These are phyloP conservation scores for Scatophagus argus DNA, from an alignment of 2,113 vertebrate species.

Conservation along the genomic window DNA sequence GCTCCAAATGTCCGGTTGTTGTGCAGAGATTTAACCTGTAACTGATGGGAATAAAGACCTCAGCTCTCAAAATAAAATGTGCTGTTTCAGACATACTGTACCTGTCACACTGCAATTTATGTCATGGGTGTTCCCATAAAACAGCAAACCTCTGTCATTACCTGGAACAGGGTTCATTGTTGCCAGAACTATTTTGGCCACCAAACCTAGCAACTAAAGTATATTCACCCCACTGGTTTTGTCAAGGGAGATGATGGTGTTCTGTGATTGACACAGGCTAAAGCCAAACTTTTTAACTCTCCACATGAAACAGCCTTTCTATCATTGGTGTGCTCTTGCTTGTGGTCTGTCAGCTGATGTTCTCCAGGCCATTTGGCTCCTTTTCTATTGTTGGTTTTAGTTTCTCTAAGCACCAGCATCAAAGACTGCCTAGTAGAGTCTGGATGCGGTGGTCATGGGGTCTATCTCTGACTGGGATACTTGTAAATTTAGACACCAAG, in stretches of 20 bases:
- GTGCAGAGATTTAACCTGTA: slow-evolving; percentile 19
- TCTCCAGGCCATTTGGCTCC: slow-evolving; percentile 56
- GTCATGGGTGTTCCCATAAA: slow-evolving; percentile 60
- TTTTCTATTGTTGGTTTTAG: slow-evolving; percentile 44
- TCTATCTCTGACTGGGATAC: slow-evolving; percentile 16
- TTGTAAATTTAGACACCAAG: not conserved
- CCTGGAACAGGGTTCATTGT: slow-evolving; percentile 68
- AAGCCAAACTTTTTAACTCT: slow-evolving; percentile 50
- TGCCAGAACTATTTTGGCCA: slow-evolving; percentile 70
- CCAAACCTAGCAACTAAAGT: slow-evolving; percentile 68
- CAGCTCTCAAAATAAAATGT: slow-evolving; percentile 36
- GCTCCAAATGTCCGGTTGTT: slow-evolving; percentile 12
- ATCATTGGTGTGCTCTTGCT: slow-evolving; percentile 24
- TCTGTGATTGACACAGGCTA: slow-evolving; percentile 57
- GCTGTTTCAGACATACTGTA: slow-evolving; percentile 44
- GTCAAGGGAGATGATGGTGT: slow-evolving; percentile 40
- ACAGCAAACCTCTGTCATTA: slow-evolving; percentile 75
- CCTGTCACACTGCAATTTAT: slow-evolving; percentile 69
- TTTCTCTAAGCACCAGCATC: slow-evolving; percentile 3
- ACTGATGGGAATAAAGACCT: slow-evolving; percentile 39
- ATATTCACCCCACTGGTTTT: slow-evolving; percentile 40
- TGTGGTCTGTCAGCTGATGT: slow-evolving; percentile 58
- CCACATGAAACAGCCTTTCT: slow-evolving; percentile 55
- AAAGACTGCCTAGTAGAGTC: not conserved
- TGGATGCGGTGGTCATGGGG: not conserved